Percentiles rank a stretch among this genome's conserved stretches.
Conservation (phyloP, 2,113 vertebrate species). For the Etia nguti region DNA sequence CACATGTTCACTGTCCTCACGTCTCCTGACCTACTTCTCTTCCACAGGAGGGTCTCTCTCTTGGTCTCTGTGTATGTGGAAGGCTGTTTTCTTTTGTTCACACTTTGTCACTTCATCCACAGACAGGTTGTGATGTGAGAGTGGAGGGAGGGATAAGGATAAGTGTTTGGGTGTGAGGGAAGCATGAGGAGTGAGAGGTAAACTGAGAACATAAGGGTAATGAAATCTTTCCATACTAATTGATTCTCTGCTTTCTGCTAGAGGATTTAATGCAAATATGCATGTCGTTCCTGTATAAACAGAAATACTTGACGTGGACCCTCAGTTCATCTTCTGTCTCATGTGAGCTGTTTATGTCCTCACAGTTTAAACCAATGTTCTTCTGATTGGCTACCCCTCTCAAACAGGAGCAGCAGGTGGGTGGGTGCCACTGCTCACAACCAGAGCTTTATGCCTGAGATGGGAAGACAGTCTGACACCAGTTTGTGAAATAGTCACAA, state of each 20-base stretch:
- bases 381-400: not conserved
- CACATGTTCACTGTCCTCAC: not conserved
- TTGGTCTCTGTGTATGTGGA: not conserved
- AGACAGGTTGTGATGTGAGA: not conserved
- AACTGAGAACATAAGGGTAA: not conserved
- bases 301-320: not conserved
- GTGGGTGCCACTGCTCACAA: not conserved
- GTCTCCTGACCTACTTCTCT: slow-evolving; percentile 38
- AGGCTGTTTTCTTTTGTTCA: not conserved
- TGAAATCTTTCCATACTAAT: not conserved
- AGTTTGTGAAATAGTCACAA: no score
- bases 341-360: rapidly evolving
- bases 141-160: not conserved
- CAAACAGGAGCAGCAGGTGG: not conserved
- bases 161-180: slow-evolving; percentile 8
- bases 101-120: not conserved
- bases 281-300: not conserved
- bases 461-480: not conserved
- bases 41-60: not conserved
- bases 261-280: not conserved
- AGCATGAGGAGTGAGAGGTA: not conserved
- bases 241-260: not conserved
- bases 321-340: not conserved
- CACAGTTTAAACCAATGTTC: not conserved
- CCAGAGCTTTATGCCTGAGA: not conserved